Base-by-base conservation (phyloP, 92 coral and sea anemone species). In the Paramuricea clavata region DNA sequence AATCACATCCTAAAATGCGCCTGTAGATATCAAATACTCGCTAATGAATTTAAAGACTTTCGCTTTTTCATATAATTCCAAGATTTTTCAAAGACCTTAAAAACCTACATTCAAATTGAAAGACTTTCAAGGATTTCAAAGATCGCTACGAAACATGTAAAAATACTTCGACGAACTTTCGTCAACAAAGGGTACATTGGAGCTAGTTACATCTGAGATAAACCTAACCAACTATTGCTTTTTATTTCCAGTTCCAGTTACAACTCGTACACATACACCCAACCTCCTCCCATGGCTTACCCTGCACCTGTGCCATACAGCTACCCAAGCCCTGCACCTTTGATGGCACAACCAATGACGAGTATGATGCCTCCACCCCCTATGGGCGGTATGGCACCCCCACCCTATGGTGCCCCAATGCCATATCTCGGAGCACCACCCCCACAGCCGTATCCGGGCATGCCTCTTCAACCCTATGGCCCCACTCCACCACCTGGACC, bases 261-360 rank as follows among this genome's bases (percentile, higher is more conserved):
- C 42, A 19, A 80, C 72, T 83, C 86, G 9, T 61, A 88, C 50
- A 32, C 85, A 70, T 91, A 83, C 42, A 85, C 78, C 25, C 62
- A 25, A 34, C 76, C 76, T 1, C 72, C 72, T 13, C 67, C 56
- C 28, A 69, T 84, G 80, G 74, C 32, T 52, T 83, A 77, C 64
- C 74, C 69, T 5, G 44, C 73, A 32, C 4, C 44, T 39, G 79
- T 32, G n/a, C 49, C 88, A 56, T 74, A 71, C 26, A 82, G 84
- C 50, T 92, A 81, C 69, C 94, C 88, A n/a, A 70, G 88, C 5
- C 82, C 85, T 31, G 75, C 76, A 7, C 31, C 78, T 28, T 52
- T 31, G 26, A 60, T 91, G 76, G 69, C 75, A 1, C 87, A 87
- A 33, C 85, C 73, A 30, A 32, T 74, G 44, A 28, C 41, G 12